Base-by-base conservation (phyloP, 2,888 invertebrate genomes). In the Aleiodes alternator region DNA sequence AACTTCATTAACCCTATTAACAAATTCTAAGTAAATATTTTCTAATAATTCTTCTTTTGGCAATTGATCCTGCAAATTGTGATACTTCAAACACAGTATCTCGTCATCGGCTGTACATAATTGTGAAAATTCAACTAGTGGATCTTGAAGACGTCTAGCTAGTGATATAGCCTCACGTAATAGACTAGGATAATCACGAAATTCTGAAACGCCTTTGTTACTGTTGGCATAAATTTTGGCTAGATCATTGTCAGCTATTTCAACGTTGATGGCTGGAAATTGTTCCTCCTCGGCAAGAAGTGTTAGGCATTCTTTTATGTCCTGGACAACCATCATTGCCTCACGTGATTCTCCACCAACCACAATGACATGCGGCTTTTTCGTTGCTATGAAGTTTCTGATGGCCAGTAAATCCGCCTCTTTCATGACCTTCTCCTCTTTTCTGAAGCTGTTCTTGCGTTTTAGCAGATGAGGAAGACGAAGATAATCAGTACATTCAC, bases 1-100 rank as follows among this genome's bases (percentile, higher is more conserved):
- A 0, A 99, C 98, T 92, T 99, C 99, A 88, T 99, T 99, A 0
- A 98, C 96, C 72, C 97, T 92, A 87, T 98, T 98, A 1, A 99
- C 96, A 85, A 96, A 96, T 91, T 99, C 98, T 72, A 97, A 90
- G 79, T 95, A 94, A 5, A 99, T 91, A 51, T 95, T 95, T 84
- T 96, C 96, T 3, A 97, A 89, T 59, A 99, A 90, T 70, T 96
- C 96, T 75, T 98, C 98, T 86, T 96, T 96, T 0, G 93, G 89
- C 75, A 96, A 89, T 85, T 96, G 95, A 86, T 96, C 95, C 90
- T 94, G 94, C 61, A 98, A 89, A 0, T 96, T 92, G 89, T 99
- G 98, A 87, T 96, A 98, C 72, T 97, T 93, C 38, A 99, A 92
- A 87, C 98, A 98, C 16, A 99, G 90, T 80, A 99, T 96, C 91